Base-by-base conservation (phyloP, 2,888 invertebrate genomes). In the Drosophila cracens region DNA sequence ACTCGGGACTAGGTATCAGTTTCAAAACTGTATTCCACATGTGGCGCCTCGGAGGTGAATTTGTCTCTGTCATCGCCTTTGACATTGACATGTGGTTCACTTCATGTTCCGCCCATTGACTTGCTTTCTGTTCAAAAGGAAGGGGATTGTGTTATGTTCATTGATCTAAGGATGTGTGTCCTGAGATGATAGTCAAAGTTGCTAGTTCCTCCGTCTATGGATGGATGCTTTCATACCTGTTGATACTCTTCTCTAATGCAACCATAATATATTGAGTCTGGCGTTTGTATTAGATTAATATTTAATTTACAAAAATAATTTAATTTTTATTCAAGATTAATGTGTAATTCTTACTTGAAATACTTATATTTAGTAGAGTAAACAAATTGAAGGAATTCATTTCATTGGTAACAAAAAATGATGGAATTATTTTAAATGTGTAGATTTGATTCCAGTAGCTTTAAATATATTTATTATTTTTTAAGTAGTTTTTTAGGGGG, bases 81-180 rank as follows among this genome's bases (percentile, higher is more conserved):
- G 90, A 90, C 88, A 88, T 82, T 89, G 90, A 86, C 90, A 82
- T 86, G 86, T 87, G 88, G 79, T 75, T 77, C 71, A 65, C 62
- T 74, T 77, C 72, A 68, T 63, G 60, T 64, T 66, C 66, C 62
- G 29, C 65, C 66, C 46, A 53, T 46, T 43, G 16, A 31, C 61
- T 27, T 38, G 38, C 34, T 61, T 34, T 53, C 49, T 34, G 58
- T 4, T 46, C 13, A 59, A 6, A 4, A 16, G 8, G 21, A 13
- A 10, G 16, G 13, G 27, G 38, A 11, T 7, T 25, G 29, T 53
- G 21, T 66, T 69, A 56, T 72, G 60, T 60, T 70, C 62, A 66
- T 58, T 72, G 60, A 68, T 74, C 80, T 70, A 74, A 76, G 51
- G 31, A 53, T 58, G 61, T 51, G 61, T 40, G 31, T 10, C 40